phyloP scores from a whole-genome alignment of 1,140 invertebrate species.

The Trichoplusia ni region DNA sequence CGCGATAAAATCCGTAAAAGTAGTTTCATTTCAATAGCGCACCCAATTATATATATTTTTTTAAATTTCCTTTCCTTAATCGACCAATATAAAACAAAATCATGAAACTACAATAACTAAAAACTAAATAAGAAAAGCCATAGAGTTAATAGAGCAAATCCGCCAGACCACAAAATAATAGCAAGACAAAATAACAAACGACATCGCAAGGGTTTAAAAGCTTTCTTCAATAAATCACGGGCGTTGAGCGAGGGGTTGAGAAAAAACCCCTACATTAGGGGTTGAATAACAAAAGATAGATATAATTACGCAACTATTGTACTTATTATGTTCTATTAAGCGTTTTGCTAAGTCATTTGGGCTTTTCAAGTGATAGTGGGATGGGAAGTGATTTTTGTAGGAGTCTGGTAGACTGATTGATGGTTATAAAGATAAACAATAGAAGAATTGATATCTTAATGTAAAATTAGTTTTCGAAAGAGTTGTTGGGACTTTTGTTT shows the following conservation, averaged over 20 bases:
- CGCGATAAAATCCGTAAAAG: no score
- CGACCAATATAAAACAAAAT: no score
- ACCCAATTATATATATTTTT: no score
- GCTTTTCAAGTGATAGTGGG: background rate
- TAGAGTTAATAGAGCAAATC: constrained; percentile 55
- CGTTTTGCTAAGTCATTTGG: constrained; percentile 48
- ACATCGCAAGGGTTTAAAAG: constrained; percentile 68
- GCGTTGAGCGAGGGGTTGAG: constrained; percentile 30
- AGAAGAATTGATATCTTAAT: no score
- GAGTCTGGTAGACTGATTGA: constrained; percentile 4
- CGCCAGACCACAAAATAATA: constrained; percentile 41
- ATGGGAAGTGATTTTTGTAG: background rate
- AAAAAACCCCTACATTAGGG: constrained; percentile 45
- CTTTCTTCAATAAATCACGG: constrained; percentile 73
- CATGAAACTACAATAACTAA: constrained; percentile 5
- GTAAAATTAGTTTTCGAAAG: no score
- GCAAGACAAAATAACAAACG: constrained; percentile 51
- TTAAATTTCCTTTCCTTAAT: no score
- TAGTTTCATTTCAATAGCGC: no score
- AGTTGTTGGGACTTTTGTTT: no score
- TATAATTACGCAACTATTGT: constrained; percentile 66
- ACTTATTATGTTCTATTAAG: constrained; percentile 64
- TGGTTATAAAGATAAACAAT: no score
- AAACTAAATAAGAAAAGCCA: constrained; percentile 36
- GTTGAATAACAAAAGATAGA: constrained; percentile 55